Evolutionary conservation across 2,797 vertebrate genomes (phyloP).

Genomic region (Gallinago stenura): DNA sequence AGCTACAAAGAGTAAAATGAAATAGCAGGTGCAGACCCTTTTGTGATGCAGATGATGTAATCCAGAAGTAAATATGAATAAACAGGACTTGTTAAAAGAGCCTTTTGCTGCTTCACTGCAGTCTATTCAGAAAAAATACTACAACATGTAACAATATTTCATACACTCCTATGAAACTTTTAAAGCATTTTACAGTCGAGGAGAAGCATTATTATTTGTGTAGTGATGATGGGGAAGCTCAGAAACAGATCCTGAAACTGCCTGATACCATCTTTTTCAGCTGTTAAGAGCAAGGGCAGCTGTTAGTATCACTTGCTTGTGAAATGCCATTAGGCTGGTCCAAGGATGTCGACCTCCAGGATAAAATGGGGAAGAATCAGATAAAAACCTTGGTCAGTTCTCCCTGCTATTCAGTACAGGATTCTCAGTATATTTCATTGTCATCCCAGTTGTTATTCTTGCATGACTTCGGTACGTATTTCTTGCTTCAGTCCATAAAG

Average conservation of each 20-base stretch:
- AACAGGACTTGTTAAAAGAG: background rate
- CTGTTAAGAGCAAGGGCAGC: background rate
- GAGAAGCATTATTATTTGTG: background rate
- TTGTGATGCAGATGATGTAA: slow-evolving; percentile 23
- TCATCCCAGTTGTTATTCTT: background rate
- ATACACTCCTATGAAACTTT: background rate
- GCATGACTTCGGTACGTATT: background rate
- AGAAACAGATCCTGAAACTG: background rate
- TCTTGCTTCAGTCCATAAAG: background rate
- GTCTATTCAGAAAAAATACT: background rate
- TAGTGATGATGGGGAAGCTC: background rate
- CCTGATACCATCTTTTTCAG: background rate
- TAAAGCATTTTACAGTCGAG: background rate
- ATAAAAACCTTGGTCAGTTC: background rate
- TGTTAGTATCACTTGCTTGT: background rate
- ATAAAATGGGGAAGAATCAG: background rate
- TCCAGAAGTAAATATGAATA: background rate
- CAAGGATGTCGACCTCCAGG: background rate
- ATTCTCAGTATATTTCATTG: background rate
- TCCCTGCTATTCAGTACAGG: background rate
- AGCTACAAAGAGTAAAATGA: background rate
- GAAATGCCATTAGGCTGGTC: background rate
- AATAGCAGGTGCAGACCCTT: background rate
- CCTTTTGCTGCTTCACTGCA: background rate
- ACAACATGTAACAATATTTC: background rate